A percentile compares a stretch with the other conserved stretches of the same genome.
phyloP scores from a whole-genome alignment of 2,113 vertebrate species.

The Trichomycterus rosablanca region DNA sequence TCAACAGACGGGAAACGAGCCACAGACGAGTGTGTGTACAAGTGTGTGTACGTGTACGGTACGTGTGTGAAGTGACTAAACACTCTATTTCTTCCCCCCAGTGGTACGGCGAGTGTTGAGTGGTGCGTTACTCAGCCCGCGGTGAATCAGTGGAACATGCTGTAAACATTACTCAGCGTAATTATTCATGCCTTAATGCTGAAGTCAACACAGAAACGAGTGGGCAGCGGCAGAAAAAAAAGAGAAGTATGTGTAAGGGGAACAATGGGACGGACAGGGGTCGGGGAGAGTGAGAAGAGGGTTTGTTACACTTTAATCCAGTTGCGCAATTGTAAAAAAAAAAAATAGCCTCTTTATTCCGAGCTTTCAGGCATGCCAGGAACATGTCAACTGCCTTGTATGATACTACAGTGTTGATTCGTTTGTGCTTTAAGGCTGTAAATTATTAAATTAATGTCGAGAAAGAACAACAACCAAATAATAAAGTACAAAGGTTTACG shows the following conservation, averaged over 20 bases:
- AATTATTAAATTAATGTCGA: too few relatives aligned
- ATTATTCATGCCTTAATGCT: slow-evolving; percentile 59
- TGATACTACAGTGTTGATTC: too few relatives aligned
- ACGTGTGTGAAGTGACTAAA: slow-evolving; percentile 24
- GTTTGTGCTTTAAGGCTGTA: too few relatives aligned
- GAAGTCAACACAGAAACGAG: slow-evolving; percentile 53
- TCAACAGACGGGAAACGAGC: slow-evolving; percentile 20
- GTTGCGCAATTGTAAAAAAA: slow-evolving; percentile 24
- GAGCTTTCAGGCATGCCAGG: too few relatives aligned
- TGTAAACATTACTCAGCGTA: slow-evolving; percentile 61
- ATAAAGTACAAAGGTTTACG: too few relatives aligned
- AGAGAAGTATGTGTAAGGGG: too few relatives aligned
- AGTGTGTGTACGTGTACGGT: slow-evolving; percentile 14
- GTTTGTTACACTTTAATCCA: not conserved
- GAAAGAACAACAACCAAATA: too few relatives aligned
- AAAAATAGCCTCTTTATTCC: too few relatives aligned
- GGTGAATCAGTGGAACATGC: slow-evolving; percentile 68
- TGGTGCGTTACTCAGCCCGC: slow-evolving; percentile 52
- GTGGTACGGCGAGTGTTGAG: not conserved
- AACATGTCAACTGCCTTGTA: too few relatives aligned
- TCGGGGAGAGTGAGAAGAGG: not conserved
- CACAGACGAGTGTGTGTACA: slow-evolving; percentile 7
- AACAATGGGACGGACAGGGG: too few relatives aligned
- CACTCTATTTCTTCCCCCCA: too few relatives aligned
- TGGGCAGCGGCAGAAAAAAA: slow-evolving; percentile 19